Conservation (phyloP, 2,797 vertebrate genomes). For the Capromys pilorides region DNA sequence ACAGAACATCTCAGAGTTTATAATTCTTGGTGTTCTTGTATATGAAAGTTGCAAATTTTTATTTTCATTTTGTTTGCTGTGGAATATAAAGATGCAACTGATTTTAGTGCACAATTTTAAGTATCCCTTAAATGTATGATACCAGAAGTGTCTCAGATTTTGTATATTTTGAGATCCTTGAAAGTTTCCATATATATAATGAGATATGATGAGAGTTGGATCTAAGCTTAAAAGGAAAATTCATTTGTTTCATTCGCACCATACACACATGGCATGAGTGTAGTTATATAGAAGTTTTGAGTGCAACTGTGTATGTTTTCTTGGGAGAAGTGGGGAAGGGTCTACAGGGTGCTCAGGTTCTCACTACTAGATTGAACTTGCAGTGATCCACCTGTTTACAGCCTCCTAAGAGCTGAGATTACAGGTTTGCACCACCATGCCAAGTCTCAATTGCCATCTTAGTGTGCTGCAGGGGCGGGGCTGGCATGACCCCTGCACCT, state of each 20-base stretch:
- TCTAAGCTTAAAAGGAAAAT: not conserved
- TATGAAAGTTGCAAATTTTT: not conserved
- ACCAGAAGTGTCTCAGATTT: not conserved
- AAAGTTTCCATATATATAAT: not conserved
- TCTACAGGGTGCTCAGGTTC: too few species aligned
- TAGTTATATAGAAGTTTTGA: not conserved
- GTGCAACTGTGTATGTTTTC: too few species aligned
- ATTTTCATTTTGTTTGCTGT: not conserved
- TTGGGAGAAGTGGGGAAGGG: too few species aligned
- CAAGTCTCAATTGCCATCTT: too few species aligned
- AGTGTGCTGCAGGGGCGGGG: too few species aligned
- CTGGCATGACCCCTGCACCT: too few species aligned
- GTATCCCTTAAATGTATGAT: not conserved
- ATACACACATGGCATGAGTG: not conserved
- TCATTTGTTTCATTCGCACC: not conserved
- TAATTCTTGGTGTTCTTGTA: not conserved
- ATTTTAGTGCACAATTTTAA: conserved; percentile 1
- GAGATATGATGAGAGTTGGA: not conserved
- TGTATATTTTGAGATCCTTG: not conserved
- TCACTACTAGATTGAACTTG: too few species aligned
- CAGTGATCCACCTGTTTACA: too few species aligned
- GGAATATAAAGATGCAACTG: not conserved
- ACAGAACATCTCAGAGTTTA: not conserved
- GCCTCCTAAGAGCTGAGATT: too few species aligned
- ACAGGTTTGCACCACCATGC: too few species aligned